Base-by-base conservation (phyloP, 2,113 vertebrate genomes). In the Pachyramphus minor region DNA sequence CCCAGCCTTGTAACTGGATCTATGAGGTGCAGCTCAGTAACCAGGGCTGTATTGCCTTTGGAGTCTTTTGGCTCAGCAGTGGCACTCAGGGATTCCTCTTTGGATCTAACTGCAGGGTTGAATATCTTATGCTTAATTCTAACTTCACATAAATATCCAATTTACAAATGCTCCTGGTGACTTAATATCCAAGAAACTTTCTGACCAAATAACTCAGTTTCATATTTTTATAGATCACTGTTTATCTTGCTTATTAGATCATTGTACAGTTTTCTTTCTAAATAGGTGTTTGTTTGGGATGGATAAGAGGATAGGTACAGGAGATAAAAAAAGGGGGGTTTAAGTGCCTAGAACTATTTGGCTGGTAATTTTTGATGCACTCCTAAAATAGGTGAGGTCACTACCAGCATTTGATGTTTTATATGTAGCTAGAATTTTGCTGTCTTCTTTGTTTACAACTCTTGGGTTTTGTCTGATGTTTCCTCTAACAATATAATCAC, bases 281-380 rank as follows among this genome's bases (percentile, higher is more conserved):
- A 64, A 22, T 17, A 39, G 23, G 27, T 47, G 12, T 39, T 47
- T 85, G 18, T 47, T 76, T 50, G 63, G 31, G 21, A 20, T 59
- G 12, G 16, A 7, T 55, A 45, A 39, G 52, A 63, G 33, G 41
- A 56, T 20, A 52, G 55, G 44, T 39, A 22, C 0, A 87, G 25
- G 14, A 66, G 35, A 21, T 71, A 47, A 21, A 3, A 2, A 12
- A 11, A 35, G 19, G 1, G 2, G 16, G 2, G 14, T 78, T 88
- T n/a, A 8, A 33, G 28, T 66, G 39, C 69, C 3, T 17, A 3
- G 27, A 35, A 2, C 18, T n/a, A 16, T 8, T 0, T 1, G 19
- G 14, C 50, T 89, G 37, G 6, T 56, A 71, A 18, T 84, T 87
- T 85, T 55, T 72, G 5, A 68, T 86, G 35, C 11, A 5, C 6